A percentile compares a stretch with the other conserved stretches of the same genome.
Conservation (phyloP, 2,113 vertebrate genomes). For the Bothrops jararaca region DNA sequence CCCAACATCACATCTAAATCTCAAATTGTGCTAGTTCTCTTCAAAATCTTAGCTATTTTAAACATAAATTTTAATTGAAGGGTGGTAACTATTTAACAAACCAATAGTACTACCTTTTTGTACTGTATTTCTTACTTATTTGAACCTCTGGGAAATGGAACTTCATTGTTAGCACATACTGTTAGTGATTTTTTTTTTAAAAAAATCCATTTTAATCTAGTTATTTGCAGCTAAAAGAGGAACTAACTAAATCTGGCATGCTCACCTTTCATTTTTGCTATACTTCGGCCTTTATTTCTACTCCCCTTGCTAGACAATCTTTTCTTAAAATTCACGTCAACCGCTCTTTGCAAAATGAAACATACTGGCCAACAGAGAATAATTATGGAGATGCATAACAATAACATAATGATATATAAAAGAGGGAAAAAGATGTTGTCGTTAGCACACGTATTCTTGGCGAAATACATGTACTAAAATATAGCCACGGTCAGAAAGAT, state of each 20-base stretch:
- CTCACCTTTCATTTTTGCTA: too few relatives aligned
- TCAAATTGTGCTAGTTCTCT: neutral
- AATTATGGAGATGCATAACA: neutral
- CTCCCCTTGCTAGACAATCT: neutral
- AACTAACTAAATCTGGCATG: too few relatives aligned
- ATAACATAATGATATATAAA: neutral
- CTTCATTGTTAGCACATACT: neutral
- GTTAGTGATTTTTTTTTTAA: too few relatives aligned
- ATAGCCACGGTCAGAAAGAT: neutral
- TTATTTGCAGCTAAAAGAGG: too few relatives aligned
- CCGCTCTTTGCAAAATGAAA: neutral
- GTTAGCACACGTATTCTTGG: neutral
- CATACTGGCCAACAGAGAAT: neutral
- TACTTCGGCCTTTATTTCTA: too few relatives aligned
- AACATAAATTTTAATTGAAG: neutral
- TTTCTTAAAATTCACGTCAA: neutral
- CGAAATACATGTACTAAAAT: neutral
- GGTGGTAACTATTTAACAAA: neutral
- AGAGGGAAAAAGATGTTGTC: neutral
- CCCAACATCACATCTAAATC: neutral
- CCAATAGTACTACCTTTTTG: neutral
- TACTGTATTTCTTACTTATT: neutral
- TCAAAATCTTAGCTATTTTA: neutral
- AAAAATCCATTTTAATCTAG: too few relatives aligned
- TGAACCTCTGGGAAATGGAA: neutral